Evolutionary conservation across 2,113 vertebrate species (phyloP).

Genomic region (Tychaedon coryphoeus): DNA sequence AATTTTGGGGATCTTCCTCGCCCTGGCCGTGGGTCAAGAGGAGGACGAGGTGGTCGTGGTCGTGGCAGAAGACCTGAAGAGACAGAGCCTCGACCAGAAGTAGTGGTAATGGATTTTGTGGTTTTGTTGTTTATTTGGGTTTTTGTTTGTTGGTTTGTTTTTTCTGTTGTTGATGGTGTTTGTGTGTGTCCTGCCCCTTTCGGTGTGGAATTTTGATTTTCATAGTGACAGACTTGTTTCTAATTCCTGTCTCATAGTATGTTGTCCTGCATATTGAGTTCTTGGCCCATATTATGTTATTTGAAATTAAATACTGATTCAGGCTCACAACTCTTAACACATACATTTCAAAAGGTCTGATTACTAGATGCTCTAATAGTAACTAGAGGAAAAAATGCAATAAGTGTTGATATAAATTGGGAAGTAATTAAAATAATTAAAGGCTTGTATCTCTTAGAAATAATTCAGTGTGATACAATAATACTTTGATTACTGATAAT

Average conservation of each 20-base stretch:
- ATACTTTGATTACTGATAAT: background rate
- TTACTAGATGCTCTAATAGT: background rate
- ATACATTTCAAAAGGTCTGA: background rate
- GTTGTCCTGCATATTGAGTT: background rate
- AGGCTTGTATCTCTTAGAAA: background rate
- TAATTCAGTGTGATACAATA: background rate
- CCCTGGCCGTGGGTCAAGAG: conserved; percentile 81
- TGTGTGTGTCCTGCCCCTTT: background rate
- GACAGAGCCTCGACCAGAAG: conserved; percentile 20
- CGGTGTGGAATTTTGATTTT: background rate
- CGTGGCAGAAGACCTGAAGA: conserved; percentile 59
- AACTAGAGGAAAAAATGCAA: background rate
- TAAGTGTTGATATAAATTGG: background rate
- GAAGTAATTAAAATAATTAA: background rate
- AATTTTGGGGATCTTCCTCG: conserved; percentile 89
- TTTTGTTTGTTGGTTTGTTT: background rate
- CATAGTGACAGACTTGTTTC: background rate
- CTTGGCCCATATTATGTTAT: background rate
- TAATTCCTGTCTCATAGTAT: background rate
- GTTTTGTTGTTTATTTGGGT: background rate
- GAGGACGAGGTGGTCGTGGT: conserved; percentile 73
- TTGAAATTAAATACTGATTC: background rate
- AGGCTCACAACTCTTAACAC: background rate
- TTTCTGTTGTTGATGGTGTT: background rate
- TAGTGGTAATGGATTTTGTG: conserved; percentile 45